Base-by-base conservation (phyloP, 2,888 invertebrate genomes). In the Synergus laeviventris region DNA sequence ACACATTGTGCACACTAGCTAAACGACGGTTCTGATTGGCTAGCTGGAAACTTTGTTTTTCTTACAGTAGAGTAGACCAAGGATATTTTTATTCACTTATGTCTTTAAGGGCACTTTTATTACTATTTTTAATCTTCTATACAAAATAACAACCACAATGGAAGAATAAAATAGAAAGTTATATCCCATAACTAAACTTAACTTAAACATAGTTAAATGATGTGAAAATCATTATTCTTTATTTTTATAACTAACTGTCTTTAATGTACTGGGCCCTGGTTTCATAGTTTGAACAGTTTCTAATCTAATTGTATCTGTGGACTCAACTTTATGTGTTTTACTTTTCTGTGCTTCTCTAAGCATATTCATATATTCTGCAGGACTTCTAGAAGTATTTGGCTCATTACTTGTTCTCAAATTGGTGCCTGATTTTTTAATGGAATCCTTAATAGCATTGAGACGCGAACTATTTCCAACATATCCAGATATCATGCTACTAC, bases 401-500 rank as follows among this genome's bases (percentile, higher is more conserved):
- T 39, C 42, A 18, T n/a, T 70, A 18, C 14, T 74, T 16, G 49
- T 73, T 2, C 21, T 56, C 8, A 36, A 39, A 45, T 74, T 42
- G 11, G 49, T 56, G 18, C 59, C 60, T 4, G 36, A 56, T 24
- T 75, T 62, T 14, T 74, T 18, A 59, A 76, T 74, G 16, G 60
- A 74, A 38, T 60, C 24, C 14, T 62, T 54, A 36, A 76, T 18
- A n/a, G 81, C 80, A 1, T 78, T 79, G 8, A 79, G 59, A 9
- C 82, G 76, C 2, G 91, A 90, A 11, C 91, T 91, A 82, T 92
- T 89, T 7, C 91, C 87, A 3, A 91, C 91, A 21, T 89, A 89
- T 66, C 92, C 88, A 42, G 92, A 91, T 24, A 88, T 81, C 82
- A 89, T 87, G 79, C 91, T 91, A 66, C 93, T 94, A 0, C 94